A percentile compares a stretch with the other conserved stretches of the same genome.
Evolutionary conservation across 2,113 vertebrate species (phyloP).

Genomic region (Anguilla rostrata): DNA sequence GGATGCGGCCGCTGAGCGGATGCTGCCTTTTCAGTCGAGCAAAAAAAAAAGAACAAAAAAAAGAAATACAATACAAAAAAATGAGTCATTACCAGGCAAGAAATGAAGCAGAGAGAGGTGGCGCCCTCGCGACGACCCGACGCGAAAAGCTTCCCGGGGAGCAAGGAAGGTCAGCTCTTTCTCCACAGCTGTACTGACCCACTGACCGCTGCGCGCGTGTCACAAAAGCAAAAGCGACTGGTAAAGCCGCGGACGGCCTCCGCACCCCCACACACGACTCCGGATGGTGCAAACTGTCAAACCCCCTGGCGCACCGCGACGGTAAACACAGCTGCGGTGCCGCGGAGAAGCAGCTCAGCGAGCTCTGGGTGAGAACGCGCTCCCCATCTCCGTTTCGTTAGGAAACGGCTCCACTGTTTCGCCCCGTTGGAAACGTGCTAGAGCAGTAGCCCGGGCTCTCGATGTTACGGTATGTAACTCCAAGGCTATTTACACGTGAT

Average conservation of each 20-base stretch:
- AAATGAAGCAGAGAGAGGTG: not conserved
- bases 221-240: not conserved
- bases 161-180: not conserved
- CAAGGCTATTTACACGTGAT: conserved; percentile 6
- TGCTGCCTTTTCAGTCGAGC: not conserved
- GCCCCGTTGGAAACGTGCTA: not conserved
- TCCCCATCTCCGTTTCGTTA: not conserved
- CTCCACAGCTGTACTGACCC: not conserved
- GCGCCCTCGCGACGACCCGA: not conserved
- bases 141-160: not conserved
- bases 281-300: no score
- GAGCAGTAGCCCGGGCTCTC: not conserved
- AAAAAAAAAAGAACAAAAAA: not conserved
- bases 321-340: not conserved
- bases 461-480: not conserved
- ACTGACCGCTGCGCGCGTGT: not conserved
- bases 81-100: not conserved
- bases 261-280: no score
- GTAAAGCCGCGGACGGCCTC: no score
- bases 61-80: not conserved
- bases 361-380: not conserved
- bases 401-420: not conserved
- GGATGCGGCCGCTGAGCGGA: conserved; percentile 39
- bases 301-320: no score
- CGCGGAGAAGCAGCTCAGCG: not conserved